phyloP scores from a whole-genome alignment of 2,888 invertebrate genomes.

The Meta bourneti region DNA sequence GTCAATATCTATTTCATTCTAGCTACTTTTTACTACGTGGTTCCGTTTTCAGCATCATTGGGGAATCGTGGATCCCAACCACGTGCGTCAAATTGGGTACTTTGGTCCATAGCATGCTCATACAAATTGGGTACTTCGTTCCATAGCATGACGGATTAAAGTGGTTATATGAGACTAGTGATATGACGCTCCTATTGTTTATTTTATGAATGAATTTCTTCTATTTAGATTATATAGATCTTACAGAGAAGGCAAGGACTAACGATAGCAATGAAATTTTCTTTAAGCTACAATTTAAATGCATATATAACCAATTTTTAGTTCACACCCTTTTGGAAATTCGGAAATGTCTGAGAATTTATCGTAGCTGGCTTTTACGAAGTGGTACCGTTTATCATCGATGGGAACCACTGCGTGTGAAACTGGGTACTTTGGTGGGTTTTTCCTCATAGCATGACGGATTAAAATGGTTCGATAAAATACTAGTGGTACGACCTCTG shows the following conservation, averaged over 20 bases:
- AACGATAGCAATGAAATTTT: too few relatives aligned
- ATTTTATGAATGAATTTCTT: too few relatives aligned
- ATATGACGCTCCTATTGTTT: too few relatives aligned
- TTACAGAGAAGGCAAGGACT: too few relatives aligned
- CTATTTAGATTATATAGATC: too few relatives aligned
- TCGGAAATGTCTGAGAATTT: conserved; percentile 29
- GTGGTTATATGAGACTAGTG: too few relatives aligned
- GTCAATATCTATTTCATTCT: too few relatives aligned
- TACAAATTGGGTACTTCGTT: not conserved
- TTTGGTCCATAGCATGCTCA: too few relatives aligned
- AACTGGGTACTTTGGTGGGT: conserved; percentile 4
- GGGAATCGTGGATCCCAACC: not conserved
- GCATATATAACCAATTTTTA: too few relatives aligned
- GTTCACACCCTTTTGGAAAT: not conserved
- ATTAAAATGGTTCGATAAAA: too few relatives aligned
- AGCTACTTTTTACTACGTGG: not conserved
- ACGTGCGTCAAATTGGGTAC: conserved; percentile 15
- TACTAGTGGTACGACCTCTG: too few relatives aligned
- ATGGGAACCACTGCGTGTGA: conserved; percentile 15
- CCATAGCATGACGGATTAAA: not conserved
- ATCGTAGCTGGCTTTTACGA: conserved; percentile 11
- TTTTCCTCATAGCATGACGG: not conserved
- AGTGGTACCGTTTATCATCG: conserved; percentile 24
- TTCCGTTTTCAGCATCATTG: conserved; percentile 30
- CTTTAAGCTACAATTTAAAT: too few relatives aligned